Evolutionary conservation across 1,140 invertebrate species (phyloP).

Genomic region (Mactra quadrangularis): DNA sequence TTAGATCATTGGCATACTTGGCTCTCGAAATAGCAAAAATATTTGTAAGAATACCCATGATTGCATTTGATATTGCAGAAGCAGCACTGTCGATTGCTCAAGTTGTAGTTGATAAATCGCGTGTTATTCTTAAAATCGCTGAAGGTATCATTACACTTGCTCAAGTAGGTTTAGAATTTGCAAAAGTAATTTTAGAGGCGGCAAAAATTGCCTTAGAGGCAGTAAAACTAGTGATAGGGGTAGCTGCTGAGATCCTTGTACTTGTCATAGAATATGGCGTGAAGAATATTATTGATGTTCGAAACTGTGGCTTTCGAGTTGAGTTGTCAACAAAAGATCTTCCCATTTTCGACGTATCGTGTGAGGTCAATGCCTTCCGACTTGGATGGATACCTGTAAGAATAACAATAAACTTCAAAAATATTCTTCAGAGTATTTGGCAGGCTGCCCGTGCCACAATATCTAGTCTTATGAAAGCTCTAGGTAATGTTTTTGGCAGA

Average conservation of each 20-base stretch:
- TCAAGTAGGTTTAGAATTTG: conserved; percentile 19
- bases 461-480: background rate
- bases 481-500: conserved; percentile 25
- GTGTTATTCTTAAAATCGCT: conserved; percentile 52
- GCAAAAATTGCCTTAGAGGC: conserved; percentile 59
- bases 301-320: conserved; percentile 60
- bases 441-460: conserved; percentile 45
- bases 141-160: conserved; percentile 15
- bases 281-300: conserved; percentile 58
- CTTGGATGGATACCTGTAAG: conserved; percentile 46
- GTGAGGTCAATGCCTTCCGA: conserved; percentile 59
- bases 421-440: conserved; percentile 52
- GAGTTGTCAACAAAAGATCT: conserved; percentile 44
- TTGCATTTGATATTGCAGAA: conserved; percentile 60
- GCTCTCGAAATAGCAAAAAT: conserved; percentile 60
- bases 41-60: conserved; percentile 53
- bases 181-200: conserved; percentile 25
- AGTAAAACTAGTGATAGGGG: conserved; percentile 48
- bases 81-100: conserved; percentile 47
- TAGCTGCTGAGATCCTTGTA: conserved; percentile 42
- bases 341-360: conserved; percentile 37
- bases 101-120: conserved; percentile 59
- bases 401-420: conserved; percentile 57
- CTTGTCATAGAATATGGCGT: conserved; percentile 39
- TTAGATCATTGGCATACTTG: conserved; percentile 44